Base-by-base conservation (phyloP, 92 coral and sea anemone genomes). In the Parazoanthus darwini region DNA sequence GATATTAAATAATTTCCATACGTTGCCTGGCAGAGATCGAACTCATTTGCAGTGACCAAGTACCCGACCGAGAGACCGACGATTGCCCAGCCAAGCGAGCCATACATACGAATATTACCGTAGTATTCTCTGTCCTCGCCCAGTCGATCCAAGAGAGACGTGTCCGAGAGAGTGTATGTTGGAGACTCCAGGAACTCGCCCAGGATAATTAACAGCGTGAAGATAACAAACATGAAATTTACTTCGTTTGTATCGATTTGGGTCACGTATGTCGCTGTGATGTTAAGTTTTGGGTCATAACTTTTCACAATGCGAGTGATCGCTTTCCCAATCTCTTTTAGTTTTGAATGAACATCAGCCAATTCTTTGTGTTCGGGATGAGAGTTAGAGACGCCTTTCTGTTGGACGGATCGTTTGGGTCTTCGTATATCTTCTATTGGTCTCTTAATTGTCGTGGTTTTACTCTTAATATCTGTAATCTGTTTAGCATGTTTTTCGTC, bases 81-180 rank as follows among this genome's bases (percentile, higher is more conserved):
- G 9, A 93, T 18, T 2, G 96, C 98, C 98, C 98, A 96, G 44
- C 98, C 98, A 14, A 94, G 89, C 4, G 98, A 96, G 35, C 98
- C 98, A 70, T 89, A 87, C 71, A 88, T 78, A n/a, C 94, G 93
- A 91, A 93, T 89, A 67, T 82, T 81, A 14, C 93, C 88, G 15
- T 88, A 91, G 33, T 90, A 79, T 63, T 89, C 91, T 43, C 91
- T 89, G 18, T 88, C 80, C 42, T 93, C 96, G 16, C 92, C 88
- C 18, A 94, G 90, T 43, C 94, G 89, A 54, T 92, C 92, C 26
- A 94, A 87, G 20, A 92, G 89, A 42, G 94, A 94, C 18, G 94
- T 88, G 75, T 94, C 94, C 8, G 94, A 92, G n/a, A 94, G 77
- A 33, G 93, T 88, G 54, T 91, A 94, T 59, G 90, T 92, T 20